Evolutionary conservation across 2,888 invertebrate genomes (phyloP).

Genomic region (Idaea aversata): DNA sequence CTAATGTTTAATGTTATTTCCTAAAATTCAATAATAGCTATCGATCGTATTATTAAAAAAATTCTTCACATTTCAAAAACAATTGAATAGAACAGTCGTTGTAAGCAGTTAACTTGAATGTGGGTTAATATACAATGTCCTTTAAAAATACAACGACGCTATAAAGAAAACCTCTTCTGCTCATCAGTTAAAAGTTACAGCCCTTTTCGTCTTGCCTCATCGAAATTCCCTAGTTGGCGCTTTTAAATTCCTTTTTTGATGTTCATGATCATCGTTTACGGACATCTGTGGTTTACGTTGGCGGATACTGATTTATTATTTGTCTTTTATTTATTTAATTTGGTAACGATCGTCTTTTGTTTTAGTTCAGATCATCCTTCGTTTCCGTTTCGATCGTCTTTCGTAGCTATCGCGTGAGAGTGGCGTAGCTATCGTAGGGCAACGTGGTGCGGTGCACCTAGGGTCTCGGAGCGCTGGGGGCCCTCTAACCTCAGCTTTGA

Average conservation of each 20-base stretch:
- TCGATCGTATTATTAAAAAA: background rate
- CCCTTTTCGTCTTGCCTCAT: conserved; percentile 29
- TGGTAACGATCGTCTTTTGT: too few species aligned
- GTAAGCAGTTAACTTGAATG: conserved; percentile 8
- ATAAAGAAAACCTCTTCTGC: conserved; percentile 27
- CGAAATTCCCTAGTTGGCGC: conserved; percentile 25
- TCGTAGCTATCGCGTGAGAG: too few species aligned
- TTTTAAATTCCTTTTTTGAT: conserved; percentile 27
- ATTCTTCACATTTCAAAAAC: background rate
- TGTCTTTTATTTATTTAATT: too few species aligned
- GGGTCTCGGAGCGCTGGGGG: too few species aligned
- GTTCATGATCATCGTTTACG: conserved; percentile 26
- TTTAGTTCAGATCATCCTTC: background rate
- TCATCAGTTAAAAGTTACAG: conserved; percentile 30
- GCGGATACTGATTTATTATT: too few species aligned
- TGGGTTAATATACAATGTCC: conserved; percentile 22
- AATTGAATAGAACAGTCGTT: background rate
- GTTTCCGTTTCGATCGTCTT: too few species aligned
- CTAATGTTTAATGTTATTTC: too few species aligned
- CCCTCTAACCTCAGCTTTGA: too few species aligned
- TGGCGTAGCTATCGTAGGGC: too few species aligned
- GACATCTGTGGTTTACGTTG: conserved; percentile 12
- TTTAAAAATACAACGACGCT: conserved; percentile 22
- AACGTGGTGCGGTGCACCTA: too few species aligned
- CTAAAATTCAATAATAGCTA: too few species aligned